A percentile compares a stretch with the other conserved stretches of the same genome.
Evolutionary conservation across 2,113 vertebrate species (phyloP).

Genomic region (Sander lucioperca): DNA sequence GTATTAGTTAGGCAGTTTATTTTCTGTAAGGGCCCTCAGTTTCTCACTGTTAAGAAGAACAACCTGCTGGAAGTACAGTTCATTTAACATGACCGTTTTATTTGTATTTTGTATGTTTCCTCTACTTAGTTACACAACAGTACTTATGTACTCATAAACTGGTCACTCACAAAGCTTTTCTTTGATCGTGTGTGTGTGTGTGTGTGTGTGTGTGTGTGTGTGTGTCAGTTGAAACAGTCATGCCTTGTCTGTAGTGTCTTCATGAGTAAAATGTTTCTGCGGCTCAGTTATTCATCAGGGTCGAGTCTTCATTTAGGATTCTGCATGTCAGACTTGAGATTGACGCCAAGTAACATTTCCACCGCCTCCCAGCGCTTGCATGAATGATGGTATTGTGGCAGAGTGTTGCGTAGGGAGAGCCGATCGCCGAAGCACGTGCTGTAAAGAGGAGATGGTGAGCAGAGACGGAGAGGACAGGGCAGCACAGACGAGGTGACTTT

Average conservation of each 20-base stretch:
- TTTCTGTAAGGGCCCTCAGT: not conserved
- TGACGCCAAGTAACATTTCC: conserved; percentile 54
- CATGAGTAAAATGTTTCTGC: conserved; percentile 29
- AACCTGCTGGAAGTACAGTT: not conserved
- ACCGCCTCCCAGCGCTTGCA: conserved; percentile 29
- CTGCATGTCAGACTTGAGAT: conserved; percentile 54
- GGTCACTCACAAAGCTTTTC: conserved; percentile 44
- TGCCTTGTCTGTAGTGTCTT: conserved; percentile 23
- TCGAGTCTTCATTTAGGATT: conserved; percentile 55
- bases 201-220: conserved; percentile 3
- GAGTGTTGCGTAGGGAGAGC: conserved; percentile 36
- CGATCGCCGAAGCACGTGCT: conserved; percentile 50
- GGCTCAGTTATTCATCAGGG: conserved; percentile 46
- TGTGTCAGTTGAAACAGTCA: conserved; percentile 42
- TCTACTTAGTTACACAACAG: conserved; percentile 32
- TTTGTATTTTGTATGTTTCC: conserved; percentile 3
- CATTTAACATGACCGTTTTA: conserved; percentile 20
- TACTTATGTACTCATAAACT: not conserved
- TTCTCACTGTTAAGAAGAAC: conserved; percentile 36
- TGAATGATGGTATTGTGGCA: conserved; percentile 74
- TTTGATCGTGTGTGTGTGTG: conserved; percentile 23
- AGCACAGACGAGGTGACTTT: not conserved
- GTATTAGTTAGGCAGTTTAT: not conserved
- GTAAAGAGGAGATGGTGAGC: conserved; percentile 44
- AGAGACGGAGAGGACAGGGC: conserved; percentile 21